phyloP scores from a whole-genome alignment of 2,888 invertebrate genomes.

The Cylindroiulus punctatus region DNA sequence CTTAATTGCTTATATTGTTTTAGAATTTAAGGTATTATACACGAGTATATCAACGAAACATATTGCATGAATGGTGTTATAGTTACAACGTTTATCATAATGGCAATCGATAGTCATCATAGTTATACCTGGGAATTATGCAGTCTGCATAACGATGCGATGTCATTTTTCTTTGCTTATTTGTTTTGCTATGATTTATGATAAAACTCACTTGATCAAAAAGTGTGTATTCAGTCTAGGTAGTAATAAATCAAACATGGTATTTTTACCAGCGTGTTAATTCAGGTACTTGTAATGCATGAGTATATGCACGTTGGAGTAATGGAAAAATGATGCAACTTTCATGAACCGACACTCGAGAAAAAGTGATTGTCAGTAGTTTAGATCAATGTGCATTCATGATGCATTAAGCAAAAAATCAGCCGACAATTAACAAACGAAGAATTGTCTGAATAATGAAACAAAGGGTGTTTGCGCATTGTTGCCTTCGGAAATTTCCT shows the following conservation, averaged over 20 bases:
- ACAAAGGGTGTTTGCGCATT: background rate
- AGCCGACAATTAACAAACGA: constrained; percentile 21
- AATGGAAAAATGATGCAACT: constrained; percentile 30
- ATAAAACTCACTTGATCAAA: background rate
- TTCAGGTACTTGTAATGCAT: background rate
- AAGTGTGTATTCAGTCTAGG: background rate
- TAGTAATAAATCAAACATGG: background rate
- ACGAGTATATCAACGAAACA: too few relatives aligned
- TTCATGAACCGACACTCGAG: background rate
- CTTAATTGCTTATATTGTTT: too few relatives aligned
- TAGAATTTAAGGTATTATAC: too few relatives aligned
- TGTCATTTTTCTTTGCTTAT: background rate
- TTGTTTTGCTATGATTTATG: background rate
- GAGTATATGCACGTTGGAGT: background rate
- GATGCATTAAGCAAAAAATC: background rate
- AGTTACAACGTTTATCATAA: background rate
- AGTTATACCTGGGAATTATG: background rate
- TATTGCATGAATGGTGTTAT: too few relatives aligned
- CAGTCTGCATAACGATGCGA: background rate
- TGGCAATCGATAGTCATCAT: background rate
- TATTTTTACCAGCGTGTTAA: background rate
- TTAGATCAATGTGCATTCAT: background rate
- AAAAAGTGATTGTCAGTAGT: background rate
- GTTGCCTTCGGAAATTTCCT: background rate
- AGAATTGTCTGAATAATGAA: constrained; percentile 4